Percentiles rank a stretch among this genome's conserved stretches.
phyloP scores from a whole-genome alignment of 2,888 invertebrate species.

The Podotricha telesiphe region DNA sequence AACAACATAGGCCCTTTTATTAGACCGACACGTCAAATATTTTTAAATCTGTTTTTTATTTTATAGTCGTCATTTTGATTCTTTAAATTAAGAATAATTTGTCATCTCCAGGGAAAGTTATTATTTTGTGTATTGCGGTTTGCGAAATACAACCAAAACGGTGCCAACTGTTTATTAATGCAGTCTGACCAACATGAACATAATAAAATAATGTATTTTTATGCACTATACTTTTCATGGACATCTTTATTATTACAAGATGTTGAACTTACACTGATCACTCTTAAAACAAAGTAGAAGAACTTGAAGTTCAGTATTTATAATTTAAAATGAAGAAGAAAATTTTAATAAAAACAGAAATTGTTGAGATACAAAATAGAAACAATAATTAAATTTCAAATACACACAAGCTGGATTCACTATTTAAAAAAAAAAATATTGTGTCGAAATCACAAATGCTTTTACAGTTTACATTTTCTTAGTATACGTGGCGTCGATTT shows the following conservation, averaged over 20 bases:
- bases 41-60: not conserved
- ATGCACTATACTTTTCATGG: not conserved
- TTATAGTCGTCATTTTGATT: not conserved
- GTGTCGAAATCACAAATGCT: conserved; percentile 11
- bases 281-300: not conserved
- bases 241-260: not conserved
- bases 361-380: too few relatives aligned
- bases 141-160: not conserved
- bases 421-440: too few relatives aligned
- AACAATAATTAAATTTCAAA: too few relatives aligned
- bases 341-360: too few relatives aligned
- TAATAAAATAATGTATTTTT: not conserved
- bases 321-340: too few relatives aligned
- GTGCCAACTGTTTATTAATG: not conserved
- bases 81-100: not conserved
- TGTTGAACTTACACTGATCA: not conserved
- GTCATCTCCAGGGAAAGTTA: not conserved
- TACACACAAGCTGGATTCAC: too few relatives aligned
- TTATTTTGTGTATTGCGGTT: not conserved
- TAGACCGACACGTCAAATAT: not conserved
- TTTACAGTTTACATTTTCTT: conserved; percentile 11
- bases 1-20: not conserved
- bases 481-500: conserved; percentile 69
- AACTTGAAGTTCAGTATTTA: too few relatives aligned
- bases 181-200: not conserved